Percentiles rank a stretch among this genome's conserved stretches.
These are phyloP conservation scores for Ormyrus pomaceus DNA, from an alignment of 2,888 invertebrate species.

Conservation along the genomic window DNA sequence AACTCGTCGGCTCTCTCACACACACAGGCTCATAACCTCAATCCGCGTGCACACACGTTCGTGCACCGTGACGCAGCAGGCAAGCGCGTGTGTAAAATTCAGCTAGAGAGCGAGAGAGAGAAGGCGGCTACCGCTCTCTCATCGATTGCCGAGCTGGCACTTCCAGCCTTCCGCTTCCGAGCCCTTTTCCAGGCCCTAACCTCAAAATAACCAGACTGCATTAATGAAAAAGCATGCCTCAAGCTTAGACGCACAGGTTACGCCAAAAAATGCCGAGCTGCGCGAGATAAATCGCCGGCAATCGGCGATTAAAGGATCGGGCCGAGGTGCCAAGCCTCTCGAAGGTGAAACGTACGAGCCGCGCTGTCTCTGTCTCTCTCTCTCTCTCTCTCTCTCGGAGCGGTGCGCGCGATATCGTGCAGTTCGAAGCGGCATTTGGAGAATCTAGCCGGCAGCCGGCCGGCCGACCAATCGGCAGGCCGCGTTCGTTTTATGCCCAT, in stretches of 20 bases:
- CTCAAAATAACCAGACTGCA: too few species aligned
- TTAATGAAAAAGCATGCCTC: too few species aligned
- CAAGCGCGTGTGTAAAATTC: background rate
- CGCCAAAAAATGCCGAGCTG: too few species aligned
- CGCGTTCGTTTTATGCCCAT: constrained; percentile 86
- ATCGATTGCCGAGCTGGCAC: background rate
- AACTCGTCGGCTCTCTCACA: background rate
- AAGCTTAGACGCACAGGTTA: too few species aligned
- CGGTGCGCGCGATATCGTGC: constrained; percentile 65
- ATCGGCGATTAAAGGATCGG: too few species aligned
- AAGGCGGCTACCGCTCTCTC: background rate
- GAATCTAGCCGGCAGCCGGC: constrained; percentile 77
- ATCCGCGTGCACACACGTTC: constrained; percentile 11
- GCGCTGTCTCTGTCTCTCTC: too few species aligned
- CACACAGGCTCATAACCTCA: constrained; percentile 29
- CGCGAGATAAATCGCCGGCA: too few species aligned
- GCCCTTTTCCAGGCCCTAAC: too few species aligned
- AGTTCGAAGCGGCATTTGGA: constrained; percentile 75
- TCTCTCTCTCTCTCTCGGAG: too few species aligned
- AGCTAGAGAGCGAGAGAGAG: constrained; percentile 1
- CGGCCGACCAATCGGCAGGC: constrained; percentile 81
- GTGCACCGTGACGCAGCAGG: background rate
- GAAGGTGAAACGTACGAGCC: too few species aligned
- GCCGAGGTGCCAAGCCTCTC: too few species aligned
- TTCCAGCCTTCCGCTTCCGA: too few species aligned